phyloP scores from a whole-genome alignment of 2,113 vertebrate genomes.

The Ahaetulla prasina region DNA sequence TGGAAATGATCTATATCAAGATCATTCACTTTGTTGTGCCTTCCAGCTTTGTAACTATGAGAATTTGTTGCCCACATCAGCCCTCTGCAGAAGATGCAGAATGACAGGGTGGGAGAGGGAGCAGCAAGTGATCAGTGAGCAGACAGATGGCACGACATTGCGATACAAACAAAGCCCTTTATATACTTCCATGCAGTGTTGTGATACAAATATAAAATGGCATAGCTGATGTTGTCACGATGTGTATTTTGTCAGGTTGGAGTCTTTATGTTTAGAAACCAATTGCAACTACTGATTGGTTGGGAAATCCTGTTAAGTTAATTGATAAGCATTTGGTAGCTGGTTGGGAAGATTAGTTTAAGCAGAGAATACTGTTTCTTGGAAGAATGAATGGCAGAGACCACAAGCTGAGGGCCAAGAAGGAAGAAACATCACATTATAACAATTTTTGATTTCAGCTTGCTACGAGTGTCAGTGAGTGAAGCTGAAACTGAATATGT shows the following conservation, averaged over 20 bases:
- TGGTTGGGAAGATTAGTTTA: neutral
- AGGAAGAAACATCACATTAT: neutral
- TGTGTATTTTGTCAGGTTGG: neutral
- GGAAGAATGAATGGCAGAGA: neutral
- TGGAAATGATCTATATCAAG: neutral
- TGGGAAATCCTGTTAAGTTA: no score
- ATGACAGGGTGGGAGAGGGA: no score
- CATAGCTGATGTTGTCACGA: neutral
- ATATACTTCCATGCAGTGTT: neutral
- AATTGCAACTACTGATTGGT: neutral
- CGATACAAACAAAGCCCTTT: neutral
- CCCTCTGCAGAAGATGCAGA: neutral
- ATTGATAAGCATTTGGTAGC: no score
- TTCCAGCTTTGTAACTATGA: neutral
- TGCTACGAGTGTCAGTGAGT: conserved; percentile 46
- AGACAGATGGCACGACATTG: neutral
- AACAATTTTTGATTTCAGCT: conserved; percentile 28
- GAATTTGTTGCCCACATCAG: neutral
- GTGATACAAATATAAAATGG: neutral
- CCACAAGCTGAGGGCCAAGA: neutral
- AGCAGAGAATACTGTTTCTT: neutral
- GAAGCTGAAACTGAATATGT: conserved; percentile 39
- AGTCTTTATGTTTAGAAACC: neutral
- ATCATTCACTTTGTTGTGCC: neutral
- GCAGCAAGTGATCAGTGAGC: neutral